A percentile compares a stretch with the other conserved stretches of the same genome.
These are phyloP conservation scores for Bostrychus sinensis DNA, from an alignment of 2,113 vertebrate species.

Conservation along the genomic window DNA sequence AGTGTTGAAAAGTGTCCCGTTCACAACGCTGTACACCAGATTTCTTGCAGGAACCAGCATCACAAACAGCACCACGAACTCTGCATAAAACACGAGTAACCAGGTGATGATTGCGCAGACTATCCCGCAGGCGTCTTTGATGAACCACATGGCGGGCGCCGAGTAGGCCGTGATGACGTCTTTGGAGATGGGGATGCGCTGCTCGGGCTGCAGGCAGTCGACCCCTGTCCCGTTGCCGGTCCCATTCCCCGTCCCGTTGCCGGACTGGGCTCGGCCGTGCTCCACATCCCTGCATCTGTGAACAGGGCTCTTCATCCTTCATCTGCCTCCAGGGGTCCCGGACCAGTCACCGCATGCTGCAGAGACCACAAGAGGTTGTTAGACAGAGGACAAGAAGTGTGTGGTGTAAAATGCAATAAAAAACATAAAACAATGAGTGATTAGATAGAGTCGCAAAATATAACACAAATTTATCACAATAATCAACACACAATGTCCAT, in stretches of 20 bases:
- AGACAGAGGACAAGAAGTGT: background rate
- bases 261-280: constrained; percentile 86
- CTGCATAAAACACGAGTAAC: constrained; percentile 95
- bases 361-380: background rate
- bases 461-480: background rate
- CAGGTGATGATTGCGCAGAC: constrained; percentile 93
- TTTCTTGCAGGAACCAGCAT: constrained; percentile 95
- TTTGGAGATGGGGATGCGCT: constrained; percentile 88
- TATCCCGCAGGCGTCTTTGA: constrained; percentile 95
- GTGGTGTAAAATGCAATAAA: too few species aligned
- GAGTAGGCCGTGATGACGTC: constrained; percentile 80
- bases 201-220: constrained; percentile 86
- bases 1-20: constrained; percentile 91
- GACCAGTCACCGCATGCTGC: constrained; percentile 57
- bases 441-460: too few species aligned
- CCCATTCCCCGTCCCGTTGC: constrained; percentile 31
- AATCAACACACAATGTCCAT: background rate
- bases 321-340: constrained; percentile 48
- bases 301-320: constrained; percentile 90
- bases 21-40: constrained; percentile 90
- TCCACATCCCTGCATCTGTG: constrained; percentile 87
- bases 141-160: constrained; percentile 93
- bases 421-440: too few species aligned
- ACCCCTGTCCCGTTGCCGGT: constrained; percentile 44
- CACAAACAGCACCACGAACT: constrained; percentile 95